A percentile compares a stretch with the other conserved stretches of the same genome.
Conservation (phyloP, 1,140 invertebrate species). For the Muscidifurax raptorellus region DNA sequence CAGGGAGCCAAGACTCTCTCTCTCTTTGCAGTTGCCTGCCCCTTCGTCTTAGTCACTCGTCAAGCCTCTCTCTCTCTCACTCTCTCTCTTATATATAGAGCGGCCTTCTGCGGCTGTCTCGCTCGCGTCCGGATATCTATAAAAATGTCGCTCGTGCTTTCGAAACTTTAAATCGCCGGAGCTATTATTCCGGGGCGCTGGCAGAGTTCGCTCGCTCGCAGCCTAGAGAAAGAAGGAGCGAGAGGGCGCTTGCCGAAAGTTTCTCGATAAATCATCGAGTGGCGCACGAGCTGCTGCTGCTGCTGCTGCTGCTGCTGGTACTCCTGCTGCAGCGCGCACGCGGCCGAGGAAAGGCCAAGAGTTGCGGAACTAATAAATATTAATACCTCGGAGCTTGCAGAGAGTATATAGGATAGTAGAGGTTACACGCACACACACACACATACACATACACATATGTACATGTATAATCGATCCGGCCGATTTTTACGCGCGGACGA, state of each 20-base stretch:
- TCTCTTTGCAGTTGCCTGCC: background rate
- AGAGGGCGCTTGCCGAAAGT: conserved; percentile 35
- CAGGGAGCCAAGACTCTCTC: background rate
- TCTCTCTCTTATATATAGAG: too few relatives aligned
- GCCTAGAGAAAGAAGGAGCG: background rate
- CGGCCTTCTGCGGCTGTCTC: background rate
- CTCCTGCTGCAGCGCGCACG: background rate
- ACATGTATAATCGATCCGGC: conserved; percentile 49
- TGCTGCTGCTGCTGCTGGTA: background rate
- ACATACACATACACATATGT: background rate
- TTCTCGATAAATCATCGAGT: conserved; percentile 51
- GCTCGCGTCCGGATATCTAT: conserved; percentile 45
- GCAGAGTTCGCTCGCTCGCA: background rate
- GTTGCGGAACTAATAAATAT: conserved; percentile 58
- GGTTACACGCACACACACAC: conserved; percentile 22
- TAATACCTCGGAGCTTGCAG: conserved; percentile 49
- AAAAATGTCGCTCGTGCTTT: conserved; percentile 52
- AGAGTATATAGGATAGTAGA: conserved; percentile 7
- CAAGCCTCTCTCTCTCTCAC: background rate
- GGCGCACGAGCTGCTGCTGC: background rate
- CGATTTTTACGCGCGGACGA: conserved; percentile 52
- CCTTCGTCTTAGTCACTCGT: conserved; percentile 42
- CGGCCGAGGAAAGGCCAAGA: conserved; percentile 47
- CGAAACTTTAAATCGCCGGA: conserved; percentile 48
- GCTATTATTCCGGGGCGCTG: conserved; percentile 48